Evolutionary conservation across 2,113 vertebrate genomes (phyloP).

Genomic region (Bothrops jararaca): DNA sequence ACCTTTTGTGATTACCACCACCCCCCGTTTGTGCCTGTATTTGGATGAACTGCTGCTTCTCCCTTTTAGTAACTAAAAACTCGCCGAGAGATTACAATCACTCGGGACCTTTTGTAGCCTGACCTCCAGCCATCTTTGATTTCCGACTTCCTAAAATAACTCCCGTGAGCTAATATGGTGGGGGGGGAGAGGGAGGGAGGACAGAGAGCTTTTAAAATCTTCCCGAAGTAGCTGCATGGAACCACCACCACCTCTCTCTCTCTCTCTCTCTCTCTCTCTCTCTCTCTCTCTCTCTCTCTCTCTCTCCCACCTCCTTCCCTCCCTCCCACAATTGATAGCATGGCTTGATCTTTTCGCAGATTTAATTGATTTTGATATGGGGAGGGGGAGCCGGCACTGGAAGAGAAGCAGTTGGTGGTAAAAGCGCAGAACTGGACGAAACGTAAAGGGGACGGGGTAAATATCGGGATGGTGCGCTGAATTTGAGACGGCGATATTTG

Average conservation of each 20-base stretch:
- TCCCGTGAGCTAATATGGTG: conserved; percentile 63
- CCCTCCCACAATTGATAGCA: not conserved
- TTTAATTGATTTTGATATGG: rapidly evolving
- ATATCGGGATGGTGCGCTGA: not conserved
- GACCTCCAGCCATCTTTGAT: conserved; percentile 86
- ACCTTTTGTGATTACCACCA: not conserved
- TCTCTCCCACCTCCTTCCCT: rapidly evolving
- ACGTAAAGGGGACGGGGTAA: not conserved
- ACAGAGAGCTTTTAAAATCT: not conserved
- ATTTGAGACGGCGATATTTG: not conserved
- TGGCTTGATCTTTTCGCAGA: rapidly evolving
- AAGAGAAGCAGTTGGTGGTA: not conserved
- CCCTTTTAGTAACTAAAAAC: conserved; percentile 10
- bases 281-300: rapidly evolving
- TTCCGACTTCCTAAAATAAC: conserved; percentile 82
- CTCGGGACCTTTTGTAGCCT: conserved; percentile 77
- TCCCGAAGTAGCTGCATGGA: not conserved
- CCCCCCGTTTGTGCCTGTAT: not conserved
- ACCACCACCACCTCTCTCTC: too few species aligned
- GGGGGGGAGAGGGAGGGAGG: conserved; percentile 32
- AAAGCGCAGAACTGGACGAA: not conserved
- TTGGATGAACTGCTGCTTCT: not conserved
- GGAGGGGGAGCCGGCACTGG: not conserved
- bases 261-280: rapidly evolving
- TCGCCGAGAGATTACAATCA: conserved; percentile 58